A percentile compares a stretch with the other conserved stretches of the same genome.
Evolutionary conservation across 1,140 invertebrate species (phyloP).

Genomic region (Sitophilus oryzae): DNA sequence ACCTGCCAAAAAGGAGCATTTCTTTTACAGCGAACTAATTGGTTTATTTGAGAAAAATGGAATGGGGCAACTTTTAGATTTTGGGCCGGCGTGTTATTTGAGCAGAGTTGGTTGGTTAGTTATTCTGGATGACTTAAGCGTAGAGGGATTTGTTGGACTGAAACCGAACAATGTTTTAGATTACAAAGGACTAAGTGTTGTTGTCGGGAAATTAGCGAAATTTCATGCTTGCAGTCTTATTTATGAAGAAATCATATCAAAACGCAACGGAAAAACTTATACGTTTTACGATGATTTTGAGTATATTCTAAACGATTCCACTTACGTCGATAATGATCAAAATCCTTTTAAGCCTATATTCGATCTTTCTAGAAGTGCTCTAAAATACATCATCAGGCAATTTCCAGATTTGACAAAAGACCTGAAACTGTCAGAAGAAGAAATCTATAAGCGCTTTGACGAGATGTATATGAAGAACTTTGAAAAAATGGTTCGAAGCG

Average conservation of each 20-base stretch:
- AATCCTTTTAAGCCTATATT: neutral
- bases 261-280: conserved; percentile 2
- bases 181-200: neutral
- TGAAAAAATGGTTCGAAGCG: conserved; percentile 7
- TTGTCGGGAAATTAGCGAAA: conserved; percentile 10
- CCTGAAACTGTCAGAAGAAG: neutral
- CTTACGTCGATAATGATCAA: neutral
- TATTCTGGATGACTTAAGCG: conserved; percentile 10
- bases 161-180: conserved; percentile 8
- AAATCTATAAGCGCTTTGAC: neutral
- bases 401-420: conserved; percentile 2
- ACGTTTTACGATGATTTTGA: conserved; percentile 2
- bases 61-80: conserved; percentile 8
- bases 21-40: conserved; percentile 13
- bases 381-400: conserved; percentile 6
- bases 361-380: neutral
- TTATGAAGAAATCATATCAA: conserved; percentile 8
- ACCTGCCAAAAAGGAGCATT: conserved; percentile 14
- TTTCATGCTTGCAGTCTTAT: conserved; percentile 13
- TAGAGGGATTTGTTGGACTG: neutral
- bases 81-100: conserved; percentile 18
- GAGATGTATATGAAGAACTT: neutral
- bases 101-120: neutral
- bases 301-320: conserved; percentile 4
- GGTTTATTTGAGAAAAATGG: conserved; percentile 5